Conservation (phyloP, 1,140 invertebrate genomes). For the Sesamia nonagrioides region DNA sequence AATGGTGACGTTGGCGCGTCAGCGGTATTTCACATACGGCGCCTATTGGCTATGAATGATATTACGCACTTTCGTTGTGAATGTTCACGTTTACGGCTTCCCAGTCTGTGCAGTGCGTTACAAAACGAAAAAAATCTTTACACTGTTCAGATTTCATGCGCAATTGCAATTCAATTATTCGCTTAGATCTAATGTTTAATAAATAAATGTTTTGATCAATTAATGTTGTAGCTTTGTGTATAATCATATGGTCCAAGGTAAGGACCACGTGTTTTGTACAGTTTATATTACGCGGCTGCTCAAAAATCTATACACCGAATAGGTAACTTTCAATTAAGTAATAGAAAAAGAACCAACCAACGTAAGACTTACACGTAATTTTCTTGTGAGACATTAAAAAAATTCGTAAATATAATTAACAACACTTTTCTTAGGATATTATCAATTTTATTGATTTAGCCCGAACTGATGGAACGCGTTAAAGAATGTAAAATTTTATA, state of each 20-base stretch:
- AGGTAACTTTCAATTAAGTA: background rate
- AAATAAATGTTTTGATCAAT: background rate
- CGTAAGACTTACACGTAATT: background rate
- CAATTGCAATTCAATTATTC: slow-evolving; percentile 13
- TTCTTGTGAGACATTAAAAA: background rate
- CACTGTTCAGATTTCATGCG: slow-evolving; percentile 20
- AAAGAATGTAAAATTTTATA: background rate
- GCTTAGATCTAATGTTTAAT: background rate
- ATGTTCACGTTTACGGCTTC: background rate
- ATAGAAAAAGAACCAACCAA: background rate
- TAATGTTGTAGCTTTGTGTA: background rate
- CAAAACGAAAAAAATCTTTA: slow-evolving; percentile 33
- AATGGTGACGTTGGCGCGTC: background rate
- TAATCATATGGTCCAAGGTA: background rate
- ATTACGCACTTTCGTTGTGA: slow-evolving; percentile 11
- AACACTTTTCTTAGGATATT: background rate
- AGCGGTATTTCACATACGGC: slow-evolving; percentile 23
- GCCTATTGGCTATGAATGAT: slow-evolving; percentile 37
- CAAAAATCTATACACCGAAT: background rate
- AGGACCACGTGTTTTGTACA: background rate
- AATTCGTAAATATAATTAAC: background rate
- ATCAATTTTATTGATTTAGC: background rate
- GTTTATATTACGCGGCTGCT: background rate
- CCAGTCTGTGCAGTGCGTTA: background rate
- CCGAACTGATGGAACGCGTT: background rate